These are phyloP conservation scores for Sander vitreus DNA, from an alignment of 2,113 vertebrate genomes.

Conservation along the genomic window DNA sequence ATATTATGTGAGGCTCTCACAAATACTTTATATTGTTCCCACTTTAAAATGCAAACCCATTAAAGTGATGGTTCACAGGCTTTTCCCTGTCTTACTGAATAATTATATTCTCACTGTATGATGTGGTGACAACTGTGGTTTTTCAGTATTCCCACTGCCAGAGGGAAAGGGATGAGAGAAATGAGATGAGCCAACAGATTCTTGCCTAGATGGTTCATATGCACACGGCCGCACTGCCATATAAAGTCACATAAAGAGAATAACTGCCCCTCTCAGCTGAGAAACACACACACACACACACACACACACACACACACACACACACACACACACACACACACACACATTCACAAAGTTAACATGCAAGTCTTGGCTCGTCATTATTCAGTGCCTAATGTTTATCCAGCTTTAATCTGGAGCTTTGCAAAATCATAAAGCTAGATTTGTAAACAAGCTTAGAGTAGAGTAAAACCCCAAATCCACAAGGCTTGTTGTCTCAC, in stretches of 20 bases:
- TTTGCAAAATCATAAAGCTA: slow-evolving; percentile 23
- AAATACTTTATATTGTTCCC: slow-evolving; percentile 31
- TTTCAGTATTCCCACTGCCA: slow-evolving; percentile 51
- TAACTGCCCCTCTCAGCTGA: slow-evolving; percentile 8
- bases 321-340: too few relatives aligned
- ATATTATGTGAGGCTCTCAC: slow-evolving; percentile 44
- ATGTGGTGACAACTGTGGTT: slow-evolving; percentile 62
- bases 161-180: slow-evolving; percentile 58
- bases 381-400: slow-evolving; percentile 13
- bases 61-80: slow-evolving; percentile 17
- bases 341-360: background rate
- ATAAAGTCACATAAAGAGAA: slow-evolving; percentile 68
- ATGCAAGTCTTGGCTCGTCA: slow-evolving; percentile 5
- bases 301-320: background rate
- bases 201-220: slow-evolving; percentile 35
- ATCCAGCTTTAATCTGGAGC: slow-evolving; percentile 35
- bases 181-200: slow-evolving; percentile 66
- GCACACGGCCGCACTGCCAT: slow-evolving; percentile 52
- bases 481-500: slow-evolving; percentile 3
- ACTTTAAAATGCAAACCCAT: slow-evolving; percentile 22
- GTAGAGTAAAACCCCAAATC: slow-evolving; percentile 12
- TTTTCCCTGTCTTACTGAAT: slow-evolving; percentile 37
- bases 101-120: slow-evolving; percentile 28
- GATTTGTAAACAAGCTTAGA: slow-evolving; percentile 34
- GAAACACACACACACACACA: too few relatives aligned